A percentile compares a stretch with the other conserved stretches of the same genome.
Conservation (phyloP, 2,113 vertebrate genomes). For the Myiozetetes cayanensis region DNA sequence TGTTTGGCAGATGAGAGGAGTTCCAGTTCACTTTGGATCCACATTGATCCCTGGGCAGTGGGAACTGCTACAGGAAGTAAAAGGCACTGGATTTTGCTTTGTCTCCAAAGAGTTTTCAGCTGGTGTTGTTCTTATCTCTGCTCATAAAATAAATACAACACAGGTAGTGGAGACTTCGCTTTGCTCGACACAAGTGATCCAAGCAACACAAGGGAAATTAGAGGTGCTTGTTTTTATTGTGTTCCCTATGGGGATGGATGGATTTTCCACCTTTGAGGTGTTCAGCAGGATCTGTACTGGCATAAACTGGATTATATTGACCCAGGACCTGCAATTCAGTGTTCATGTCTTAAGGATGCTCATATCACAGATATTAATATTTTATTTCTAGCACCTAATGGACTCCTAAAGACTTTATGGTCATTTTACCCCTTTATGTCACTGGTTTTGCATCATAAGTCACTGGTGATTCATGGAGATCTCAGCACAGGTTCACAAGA, state of each 20-base stretch:
- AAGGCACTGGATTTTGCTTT: not conserved
- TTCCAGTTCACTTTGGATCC: not conserved
- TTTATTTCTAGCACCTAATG: slow-evolving; percentile 6
- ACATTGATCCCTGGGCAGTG: rapidly evolving
- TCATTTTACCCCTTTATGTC: not conserved
- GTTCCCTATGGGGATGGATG: not conserved
- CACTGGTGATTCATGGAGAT: not conserved
- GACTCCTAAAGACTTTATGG: not conserved
- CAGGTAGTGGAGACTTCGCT: not conserved
- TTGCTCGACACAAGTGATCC: not conserved
- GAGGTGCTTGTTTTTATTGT: not conserved
- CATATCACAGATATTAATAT: not conserved
- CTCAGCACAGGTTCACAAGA: not conserved
- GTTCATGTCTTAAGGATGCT: not conserved
- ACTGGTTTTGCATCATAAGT: not conserved
- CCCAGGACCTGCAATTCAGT: not conserved
- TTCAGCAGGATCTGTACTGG: not conserved
- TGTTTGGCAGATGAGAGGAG: not conserved
- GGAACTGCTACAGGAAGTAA: not conserved
- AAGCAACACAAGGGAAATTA: not conserved
- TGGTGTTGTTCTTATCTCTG: not conserved
- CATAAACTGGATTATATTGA: not conserved
- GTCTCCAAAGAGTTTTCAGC: not conserved
- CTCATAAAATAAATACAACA: not conserved
- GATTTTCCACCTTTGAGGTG: not conserved